Evolutionary conservation across 2,113 vertebrate species (phyloP), one percentile per base, ranked within the genome.

Genomic region (Eidolon helvum): DNA sequence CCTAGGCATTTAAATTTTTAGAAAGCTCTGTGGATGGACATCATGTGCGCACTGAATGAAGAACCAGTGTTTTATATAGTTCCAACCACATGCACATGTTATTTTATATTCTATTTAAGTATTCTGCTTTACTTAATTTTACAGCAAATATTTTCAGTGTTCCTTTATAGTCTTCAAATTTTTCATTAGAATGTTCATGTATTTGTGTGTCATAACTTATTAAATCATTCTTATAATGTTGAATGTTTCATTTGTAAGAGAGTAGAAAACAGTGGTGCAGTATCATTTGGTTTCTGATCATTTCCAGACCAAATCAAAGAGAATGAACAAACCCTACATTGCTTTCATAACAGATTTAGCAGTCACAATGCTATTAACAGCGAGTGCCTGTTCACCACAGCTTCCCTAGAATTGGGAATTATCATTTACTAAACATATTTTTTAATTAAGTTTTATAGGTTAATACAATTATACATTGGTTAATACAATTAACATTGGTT

Each of bases 331-430:
- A 63, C 12, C 48, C 75, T 50, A 65, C 85, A 2, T 55, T 57
- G 90, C 65, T 90, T 92, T 87, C 94, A 82, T 55, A 74, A 87
- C 87, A 53, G 22, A 82, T 95, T 96, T 84, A 57, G 91, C 96
- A 97, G 95, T 79, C 86, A 26, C 33, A 50, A 1, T 33, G 21
- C 53, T 74, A 21, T 71, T 85, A 96, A 71, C 50, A 74, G 10
- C 16, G 57, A 75, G 22, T 33, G 21, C n/a, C 53, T 65, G 33
- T 92, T 96, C 80, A 77, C 53, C 85, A 90, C 38, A 45, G 1
- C 57, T 74, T 96, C 94, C 91, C 82, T 69, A 82, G 94, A 97
- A 95, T 28, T 53, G 50, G 80, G 18, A 96, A 86, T 91, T 96
- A 68, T 77, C 78, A 82, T 87, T 94, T 89, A 66, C 50, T 74